phyloP scores from a whole-genome alignment of 2,113 vertebrate species.

The Piaya cayana region DNA sequence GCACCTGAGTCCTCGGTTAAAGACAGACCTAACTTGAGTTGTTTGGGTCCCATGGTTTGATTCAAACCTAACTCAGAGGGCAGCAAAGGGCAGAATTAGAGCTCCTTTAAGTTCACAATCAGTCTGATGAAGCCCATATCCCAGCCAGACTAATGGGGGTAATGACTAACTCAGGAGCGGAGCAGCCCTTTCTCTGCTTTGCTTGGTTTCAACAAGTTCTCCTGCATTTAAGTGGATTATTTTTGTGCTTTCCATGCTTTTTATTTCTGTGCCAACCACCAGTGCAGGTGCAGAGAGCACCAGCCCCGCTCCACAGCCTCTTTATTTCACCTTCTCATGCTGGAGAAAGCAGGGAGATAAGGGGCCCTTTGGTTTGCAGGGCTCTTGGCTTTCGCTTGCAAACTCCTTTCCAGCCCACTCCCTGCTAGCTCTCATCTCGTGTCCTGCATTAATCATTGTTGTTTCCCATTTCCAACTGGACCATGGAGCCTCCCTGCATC shows the following conservation, averaged over 20 bases:
- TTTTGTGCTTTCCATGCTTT: too few relatives aligned
- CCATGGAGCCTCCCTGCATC: background rate
- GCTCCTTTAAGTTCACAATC: background rate
- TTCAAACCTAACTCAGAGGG: background rate
- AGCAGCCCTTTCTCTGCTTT: background rate
- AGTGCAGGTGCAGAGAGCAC: background rate
- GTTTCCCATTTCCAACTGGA: background rate
- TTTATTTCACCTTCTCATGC: fast-evolving
- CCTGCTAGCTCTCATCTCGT: background rate
- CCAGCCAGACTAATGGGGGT: background rate
- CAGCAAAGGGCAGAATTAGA: background rate
- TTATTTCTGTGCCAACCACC: background rate
- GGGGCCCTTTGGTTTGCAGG: background rate
- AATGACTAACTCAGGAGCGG: background rate
- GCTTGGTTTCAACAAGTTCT: background rate
- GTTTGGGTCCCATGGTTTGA: background rate
- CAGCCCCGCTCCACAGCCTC: background rate
- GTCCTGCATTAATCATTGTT: background rate
- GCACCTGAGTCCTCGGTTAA: background rate
- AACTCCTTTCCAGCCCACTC: background rate
- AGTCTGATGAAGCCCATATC: background rate
- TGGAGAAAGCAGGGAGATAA: too few relatives aligned
- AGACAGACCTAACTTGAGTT: background rate
- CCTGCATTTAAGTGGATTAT: too few relatives aligned
- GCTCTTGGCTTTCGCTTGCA: background rate